Conservation (phyloP, 2,888 invertebrate species). For the Lasiommata megera region DNA sequence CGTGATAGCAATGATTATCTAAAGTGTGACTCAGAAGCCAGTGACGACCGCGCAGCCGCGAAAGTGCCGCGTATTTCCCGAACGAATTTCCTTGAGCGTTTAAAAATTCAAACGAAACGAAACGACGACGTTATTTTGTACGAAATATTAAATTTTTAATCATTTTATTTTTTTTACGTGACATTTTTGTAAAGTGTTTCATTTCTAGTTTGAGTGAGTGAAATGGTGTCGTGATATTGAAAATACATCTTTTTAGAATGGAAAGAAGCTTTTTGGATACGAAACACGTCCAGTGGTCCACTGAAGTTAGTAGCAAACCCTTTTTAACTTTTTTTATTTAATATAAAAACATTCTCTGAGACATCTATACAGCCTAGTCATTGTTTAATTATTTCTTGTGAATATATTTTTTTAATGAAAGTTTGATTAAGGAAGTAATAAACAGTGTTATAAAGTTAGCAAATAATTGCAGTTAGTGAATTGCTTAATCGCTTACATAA, state of each 20-base stretch:
- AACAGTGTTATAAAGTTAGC: not conserved
- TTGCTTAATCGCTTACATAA: constrained; percentile 14
- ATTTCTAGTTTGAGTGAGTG: constrained; percentile 51
- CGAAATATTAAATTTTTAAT: constrained; percentile 35
- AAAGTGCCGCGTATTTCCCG: constrained; percentile 60
- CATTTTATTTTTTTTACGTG: constrained; percentile 2
- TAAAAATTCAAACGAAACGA: constrained; percentile 53
- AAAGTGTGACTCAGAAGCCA: constrained; percentile 42
- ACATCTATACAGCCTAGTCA: not conserved
- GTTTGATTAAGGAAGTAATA: too few relatives aligned
- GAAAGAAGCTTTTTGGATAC: constrained; percentile 72
- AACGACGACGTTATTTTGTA: constrained; percentile 45
- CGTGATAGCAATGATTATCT: constrained; percentile 45
- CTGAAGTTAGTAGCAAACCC: constrained; percentile 60
- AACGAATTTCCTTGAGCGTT: constrained; percentile 56
- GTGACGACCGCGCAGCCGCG: constrained; percentile 51
- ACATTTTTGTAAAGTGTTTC: constrained; percentile 23
- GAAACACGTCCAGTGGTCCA: constrained; percentile 72
- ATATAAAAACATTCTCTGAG: constrained; percentile 1
- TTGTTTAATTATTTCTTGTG: too few relatives aligned
- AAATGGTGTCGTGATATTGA: constrained; percentile 61
- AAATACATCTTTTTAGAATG: constrained; percentile 55
- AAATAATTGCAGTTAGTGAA: constrained; percentile 12
- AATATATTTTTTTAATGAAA: too few relatives aligned
- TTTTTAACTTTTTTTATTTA: not conserved